Conservation (phyloP, 2,888 invertebrate genomes). For the Cyclophora punctaria region DNA sequence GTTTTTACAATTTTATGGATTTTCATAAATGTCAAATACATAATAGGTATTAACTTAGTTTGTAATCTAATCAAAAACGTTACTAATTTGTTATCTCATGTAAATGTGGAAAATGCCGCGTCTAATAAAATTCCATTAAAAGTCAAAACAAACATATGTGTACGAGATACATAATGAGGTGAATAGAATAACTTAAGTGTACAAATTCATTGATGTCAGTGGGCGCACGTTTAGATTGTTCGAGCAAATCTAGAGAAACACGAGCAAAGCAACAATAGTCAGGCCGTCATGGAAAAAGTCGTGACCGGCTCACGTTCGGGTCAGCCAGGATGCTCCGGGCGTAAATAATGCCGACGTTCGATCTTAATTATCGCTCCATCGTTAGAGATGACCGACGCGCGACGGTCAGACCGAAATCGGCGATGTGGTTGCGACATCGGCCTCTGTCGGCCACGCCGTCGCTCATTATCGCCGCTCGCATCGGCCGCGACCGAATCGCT, state of each 20-base stretch:
- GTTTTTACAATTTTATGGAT: conserved; percentile 1
- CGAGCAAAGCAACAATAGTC: conserved; percentile 53
- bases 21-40: conserved; percentile 5
- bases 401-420: conserved; percentile 64
- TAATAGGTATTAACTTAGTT: neutral
- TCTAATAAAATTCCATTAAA: neutral
- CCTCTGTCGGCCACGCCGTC: conserved; percentile 38
- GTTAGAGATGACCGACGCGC: conserved; percentile 59
- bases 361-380: conserved; percentile 72
- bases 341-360: conserved; percentile 69
- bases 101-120: too few relatives aligned
- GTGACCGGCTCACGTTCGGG: conserved; percentile 61
- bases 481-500: conserved; percentile 57
- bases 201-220: conserved; percentile 22
- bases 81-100: neutral
- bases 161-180: too few relatives aligned
- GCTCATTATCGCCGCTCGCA: conserved; percentile 51
- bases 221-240: conserved; percentile 7
- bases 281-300: conserved; percentile 65
- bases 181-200: conserved; percentile 1
- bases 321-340: conserved; percentile 66
- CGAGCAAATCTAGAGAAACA: conserved; percentile 39
- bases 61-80: conserved; percentile 9
- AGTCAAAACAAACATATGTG: neutral
- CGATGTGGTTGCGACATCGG: conserved; percentile 58